Evolutionary conservation across 2,797 vertebrate genomes (phyloP), one percentile per base, ranked within the genome.

Genomic region (Cottoperca gobio): DNA sequence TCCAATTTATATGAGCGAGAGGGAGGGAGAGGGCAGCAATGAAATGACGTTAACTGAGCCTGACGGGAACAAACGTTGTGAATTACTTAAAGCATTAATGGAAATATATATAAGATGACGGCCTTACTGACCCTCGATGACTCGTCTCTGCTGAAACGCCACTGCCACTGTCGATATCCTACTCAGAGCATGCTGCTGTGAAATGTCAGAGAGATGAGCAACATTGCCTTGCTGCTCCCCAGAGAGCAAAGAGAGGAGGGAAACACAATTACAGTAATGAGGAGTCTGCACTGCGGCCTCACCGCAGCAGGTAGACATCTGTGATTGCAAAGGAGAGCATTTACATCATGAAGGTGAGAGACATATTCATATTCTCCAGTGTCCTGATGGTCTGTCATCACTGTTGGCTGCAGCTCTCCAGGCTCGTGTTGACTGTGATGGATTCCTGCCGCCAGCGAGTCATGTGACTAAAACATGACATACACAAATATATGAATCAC

Each of bases 151-250:
- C 42, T n/a, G n/a, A n/a, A 46, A 26, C 21, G 24, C 14, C 31
- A 19, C 42, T 8, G 21, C 5, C 21, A 8, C 54, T 52, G 53
- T 23, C 31, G 28, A 14, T 60, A 17, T 39, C 58, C 59, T 39
- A 60, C 50, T 40, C n/a, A 45, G 52, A 70, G n/a, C 73, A 79
- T 13, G 62, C 65, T 58, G 75, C 76, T 73, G 76, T 78, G 50
- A 89, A 92, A 91, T 89, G 78, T 80, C 79, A 86, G 70, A 8
- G 24, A 86, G 84, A 88, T 85, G 89, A 88, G 82, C 58, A 68
- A 52, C 26, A 12, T 57, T 61, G 54, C 42, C 50, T 74, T 19
- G 31, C 82, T 40, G 52, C 73, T 83, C 81, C 75, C 76, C 43
- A 33, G 63, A 66, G 79, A 84, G 77, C 39, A 43, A 45, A 65